A percentile compares a stretch with the other conserved stretches of the same genome.
Conservation (phyloP, 2,797 vertebrate genomes). For the Mastacembelus armatus region DNA sequence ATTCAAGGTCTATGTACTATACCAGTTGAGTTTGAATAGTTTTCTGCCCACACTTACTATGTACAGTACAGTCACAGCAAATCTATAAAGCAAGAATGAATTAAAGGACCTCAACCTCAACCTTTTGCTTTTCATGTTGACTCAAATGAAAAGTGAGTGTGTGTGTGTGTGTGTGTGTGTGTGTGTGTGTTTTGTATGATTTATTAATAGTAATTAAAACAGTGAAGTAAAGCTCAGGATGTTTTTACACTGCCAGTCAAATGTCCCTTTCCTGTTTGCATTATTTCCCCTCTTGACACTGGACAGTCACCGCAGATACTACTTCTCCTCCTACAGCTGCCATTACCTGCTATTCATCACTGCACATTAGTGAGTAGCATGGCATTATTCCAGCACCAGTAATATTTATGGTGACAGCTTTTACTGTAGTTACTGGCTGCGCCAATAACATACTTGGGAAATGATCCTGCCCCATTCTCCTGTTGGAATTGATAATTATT, state of each 20-base stretch:
- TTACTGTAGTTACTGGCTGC: neutral
- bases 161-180: no score
- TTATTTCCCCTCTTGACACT: neutral
- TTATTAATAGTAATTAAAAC: neutral
- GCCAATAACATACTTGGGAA: neutral
- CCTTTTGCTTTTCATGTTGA: neutral
- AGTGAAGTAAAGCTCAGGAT: neutral
- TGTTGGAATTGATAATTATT: neutral
- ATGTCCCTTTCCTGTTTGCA: neutral
- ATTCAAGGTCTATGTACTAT: no score
- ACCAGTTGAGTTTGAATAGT: no score
- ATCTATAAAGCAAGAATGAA: no score
- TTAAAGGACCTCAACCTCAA: neutral
- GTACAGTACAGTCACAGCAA: no score
- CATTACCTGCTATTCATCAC: neutral
- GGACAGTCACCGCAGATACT: neutral
- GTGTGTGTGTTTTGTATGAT: no score
- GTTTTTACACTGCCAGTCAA: neutral
- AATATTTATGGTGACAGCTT: neutral
- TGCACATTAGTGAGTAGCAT: neutral
- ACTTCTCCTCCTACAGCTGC: neutral
- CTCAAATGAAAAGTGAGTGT: neutral
- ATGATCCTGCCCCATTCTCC: neutral
- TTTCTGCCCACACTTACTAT: no score
- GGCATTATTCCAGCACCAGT: neutral